phyloP scores from a whole-genome alignment of 2,113 vertebrate species.

The Anseranas semipalmata region DNA sequence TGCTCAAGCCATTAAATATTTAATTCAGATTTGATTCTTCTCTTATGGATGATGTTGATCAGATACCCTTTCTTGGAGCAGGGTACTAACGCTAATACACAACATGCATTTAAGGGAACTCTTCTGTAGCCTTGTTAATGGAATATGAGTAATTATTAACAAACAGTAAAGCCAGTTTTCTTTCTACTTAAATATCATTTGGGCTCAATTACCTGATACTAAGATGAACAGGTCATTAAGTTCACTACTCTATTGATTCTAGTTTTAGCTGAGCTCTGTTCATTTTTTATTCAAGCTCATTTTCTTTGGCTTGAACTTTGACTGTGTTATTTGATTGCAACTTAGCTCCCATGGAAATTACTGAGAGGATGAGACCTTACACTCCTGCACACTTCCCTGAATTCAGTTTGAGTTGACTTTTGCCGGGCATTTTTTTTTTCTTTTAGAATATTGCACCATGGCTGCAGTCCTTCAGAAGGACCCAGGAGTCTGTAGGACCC shows the following conservation, averaged over 20 bases:
- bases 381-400: background rate
- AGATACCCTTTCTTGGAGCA: background rate
- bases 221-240: slow-evolving; percentile 41
- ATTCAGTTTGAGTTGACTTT: background rate
- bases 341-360: background rate
- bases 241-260: slow-evolving; percentile 6
- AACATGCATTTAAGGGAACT: slow-evolving; percentile 25
- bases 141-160: slow-evolving; percentile 58
- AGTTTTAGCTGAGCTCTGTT: slow-evolving; percentile 45
- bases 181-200: slow-evolving; percentile 35
- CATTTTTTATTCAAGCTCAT: slow-evolving; percentile 17
- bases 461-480: background rate
- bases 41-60: slow-evolving; percentile 32
- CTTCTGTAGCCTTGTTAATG: slow-evolving; percentile 5
- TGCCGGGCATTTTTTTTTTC: background rate
- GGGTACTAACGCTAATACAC: background rate
- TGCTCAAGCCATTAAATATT: slow-evolving; percentile 39
- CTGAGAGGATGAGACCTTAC: background rate
- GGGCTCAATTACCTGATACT: slow-evolving; percentile 37
- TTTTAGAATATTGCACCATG: background rate
- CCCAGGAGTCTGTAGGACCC: background rate
- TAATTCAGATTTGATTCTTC: slow-evolving; percentile 44
- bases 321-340: background rate
- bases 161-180: slow-evolving; percentile 13
- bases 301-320: slow-evolving; percentile 32